phyloP scores from a whole-genome alignment of 1,140 invertebrate species.

The Eulimnadia texana region DNA sequence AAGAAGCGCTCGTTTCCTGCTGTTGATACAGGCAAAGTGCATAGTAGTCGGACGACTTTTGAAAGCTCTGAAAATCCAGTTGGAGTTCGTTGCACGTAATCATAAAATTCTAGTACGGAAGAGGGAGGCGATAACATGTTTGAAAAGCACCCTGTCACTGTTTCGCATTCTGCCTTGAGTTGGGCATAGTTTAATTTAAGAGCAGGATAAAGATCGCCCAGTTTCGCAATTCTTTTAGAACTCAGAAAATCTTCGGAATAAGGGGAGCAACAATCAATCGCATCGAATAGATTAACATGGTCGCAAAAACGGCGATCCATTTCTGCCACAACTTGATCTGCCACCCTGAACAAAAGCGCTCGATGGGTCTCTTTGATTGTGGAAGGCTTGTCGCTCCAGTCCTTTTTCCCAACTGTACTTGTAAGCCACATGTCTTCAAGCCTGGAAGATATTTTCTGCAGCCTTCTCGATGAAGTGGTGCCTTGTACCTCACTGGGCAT shows the following conservation, averaged over 20 bases:
- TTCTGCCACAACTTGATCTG: not conserved
- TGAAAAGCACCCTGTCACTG: too few relatives aligned
- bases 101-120: not conserved
- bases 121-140: too few relatives aligned
- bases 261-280: too few relatives aligned
- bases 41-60: not conserved
- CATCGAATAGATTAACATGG: too few relatives aligned
- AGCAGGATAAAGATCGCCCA: too few relatives aligned
- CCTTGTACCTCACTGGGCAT: not conserved
- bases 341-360: not conserved
- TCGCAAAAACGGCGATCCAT: too few relatives aligned
- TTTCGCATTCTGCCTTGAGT: too few relatives aligned
- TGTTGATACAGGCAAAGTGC: not conserved
- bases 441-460: not conserved
- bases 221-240: too few relatives aligned
- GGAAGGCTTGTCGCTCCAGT: not conserved
- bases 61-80: not conserved
- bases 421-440: not conserved
- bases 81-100: not conserved
- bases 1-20: not conserved
- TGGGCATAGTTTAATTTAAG: too few relatives aligned
- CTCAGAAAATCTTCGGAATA: too few relatives aligned
- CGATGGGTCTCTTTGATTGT: not conserved
- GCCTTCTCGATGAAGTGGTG: not conserved
- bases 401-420: not conserved